phyloP scores from a whole-genome alignment of 2,797 vertebrate genomes.

The Syngnathus acus region DNA sequence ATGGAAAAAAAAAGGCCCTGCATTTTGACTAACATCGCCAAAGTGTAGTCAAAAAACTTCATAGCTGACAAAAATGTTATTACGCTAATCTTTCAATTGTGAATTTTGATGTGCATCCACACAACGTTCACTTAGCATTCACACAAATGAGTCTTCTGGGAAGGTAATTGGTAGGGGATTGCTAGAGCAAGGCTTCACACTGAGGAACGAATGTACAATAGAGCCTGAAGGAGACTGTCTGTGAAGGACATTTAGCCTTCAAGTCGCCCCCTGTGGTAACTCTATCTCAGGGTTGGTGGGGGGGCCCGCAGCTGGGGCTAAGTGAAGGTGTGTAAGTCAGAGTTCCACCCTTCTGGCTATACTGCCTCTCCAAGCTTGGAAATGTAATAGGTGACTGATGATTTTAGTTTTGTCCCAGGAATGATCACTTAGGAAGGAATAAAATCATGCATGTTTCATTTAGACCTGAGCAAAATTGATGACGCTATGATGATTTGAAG shows the following conservation, averaged over 20 bases:
- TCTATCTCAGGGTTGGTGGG: slow-evolving; percentile 71
- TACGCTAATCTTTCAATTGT: slow-evolving; percentile 37
- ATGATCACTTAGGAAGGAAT: slow-evolving; percentile 37
- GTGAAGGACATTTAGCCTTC: slow-evolving; percentile 65
- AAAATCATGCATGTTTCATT: slow-evolving; percentile 19
- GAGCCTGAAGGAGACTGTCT: slow-evolving; percentile 60
- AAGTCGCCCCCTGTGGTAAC: slow-evolving; percentile 67
- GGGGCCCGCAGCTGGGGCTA: slow-evolving; percentile 68
- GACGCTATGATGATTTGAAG: no score
- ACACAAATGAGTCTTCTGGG: slow-evolving; percentile 63
- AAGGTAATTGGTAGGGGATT: slow-evolving; percentile 62
- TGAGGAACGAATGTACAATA: slow-evolving; percentile 69
- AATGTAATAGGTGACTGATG: slow-evolving; percentile 69
- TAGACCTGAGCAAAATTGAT: background rate
- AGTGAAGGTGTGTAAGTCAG: slow-evolving; percentile 72
- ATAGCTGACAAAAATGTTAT: slow-evolving; percentile 12
- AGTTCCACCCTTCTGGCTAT: slow-evolving; percentile 66
- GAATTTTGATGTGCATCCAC: slow-evolving; percentile 47
- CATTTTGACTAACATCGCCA: background rate
- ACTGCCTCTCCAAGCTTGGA: slow-evolving; percentile 63
- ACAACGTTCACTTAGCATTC: slow-evolving; percentile 51
- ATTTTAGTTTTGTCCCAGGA: slow-evolving; percentile 53
- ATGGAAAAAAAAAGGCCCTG: background rate
- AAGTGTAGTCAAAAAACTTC: slow-evolving; percentile 1
- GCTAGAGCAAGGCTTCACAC: slow-evolving; percentile 63